Base-by-base conservation (phyloP, 2,888 invertebrate genomes). In the Drosophila leonis region DNA sequence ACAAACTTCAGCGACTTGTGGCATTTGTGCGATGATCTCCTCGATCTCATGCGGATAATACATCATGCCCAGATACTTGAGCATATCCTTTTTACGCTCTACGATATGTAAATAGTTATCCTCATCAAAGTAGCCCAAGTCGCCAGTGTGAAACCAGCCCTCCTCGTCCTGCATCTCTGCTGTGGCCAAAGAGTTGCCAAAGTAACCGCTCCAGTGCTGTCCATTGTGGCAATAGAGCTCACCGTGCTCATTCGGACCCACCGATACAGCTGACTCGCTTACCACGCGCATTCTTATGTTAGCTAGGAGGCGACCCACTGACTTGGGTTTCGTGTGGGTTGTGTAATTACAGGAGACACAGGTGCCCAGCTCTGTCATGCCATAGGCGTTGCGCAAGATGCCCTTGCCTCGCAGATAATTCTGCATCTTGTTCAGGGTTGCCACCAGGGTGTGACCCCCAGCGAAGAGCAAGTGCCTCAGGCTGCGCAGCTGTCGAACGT, bases 131-230 rank as follows among this genome's bases (percentile, higher is more conserved):
- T 89, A 91, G 10, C 93, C 93, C 64, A 92, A 48, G 48, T 93
- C 93, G 8, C 93, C 93, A 0, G 93, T 91, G 44, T 90, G 90
- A 12, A 90, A 86, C 92, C 92, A 93, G 20, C 91, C 92, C 27
- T 91, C 87, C 8, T 72, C 61, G 65, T 92, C 92, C 10, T 88
- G 80, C 55, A 85, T 81, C 15, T 83, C 81, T 12, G 76, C 77
- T 9, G 92, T 90, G 35, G 90, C 91, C 18, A 60, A 65, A 0
- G 74, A 54, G 63, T 92, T 91, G 8, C 83, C 86, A 64, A 87
- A 91, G 69, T 93, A 93, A 0, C 93, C 93, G 49, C 78, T 79
- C 91, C 92, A 92, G 42, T 66, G 49, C 6, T 74, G 75, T 4
- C 65, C 70, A 12, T 65, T 75, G 51, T 84, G 73, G 1, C 83